phyloP scores from a whole-genome alignment of 2,113 vertebrate species.

The Gymnogyps californianus region DNA sequence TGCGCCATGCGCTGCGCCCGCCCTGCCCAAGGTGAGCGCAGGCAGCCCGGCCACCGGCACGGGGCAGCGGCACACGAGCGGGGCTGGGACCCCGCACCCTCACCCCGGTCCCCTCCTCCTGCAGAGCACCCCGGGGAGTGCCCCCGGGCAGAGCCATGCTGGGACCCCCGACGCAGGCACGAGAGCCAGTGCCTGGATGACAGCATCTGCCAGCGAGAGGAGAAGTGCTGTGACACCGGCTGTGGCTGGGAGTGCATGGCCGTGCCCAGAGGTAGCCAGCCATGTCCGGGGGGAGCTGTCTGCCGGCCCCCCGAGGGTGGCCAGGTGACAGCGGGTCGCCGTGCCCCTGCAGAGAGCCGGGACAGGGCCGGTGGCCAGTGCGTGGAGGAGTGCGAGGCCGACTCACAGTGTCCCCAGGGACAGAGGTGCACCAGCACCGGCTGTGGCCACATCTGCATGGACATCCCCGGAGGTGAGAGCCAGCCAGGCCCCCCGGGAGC shows the following conservation, averaged over 20 bases:
- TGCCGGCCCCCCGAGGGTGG: accelerated
- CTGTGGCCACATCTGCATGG: not conserved
- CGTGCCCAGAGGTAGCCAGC: not conserved
- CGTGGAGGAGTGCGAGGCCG: not conserved
- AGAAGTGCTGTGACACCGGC: slow-evolving; percentile 45
- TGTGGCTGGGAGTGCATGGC: not conserved
- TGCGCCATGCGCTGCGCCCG: not conserved
- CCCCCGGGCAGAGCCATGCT: not conserved
- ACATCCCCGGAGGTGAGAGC: not conserved
- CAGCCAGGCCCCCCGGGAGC: accelerated
- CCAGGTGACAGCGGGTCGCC: not conserved
- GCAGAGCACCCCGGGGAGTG: slow-evolving; percentile 25
- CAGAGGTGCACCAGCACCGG: not conserved
- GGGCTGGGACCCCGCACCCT: not conserved
- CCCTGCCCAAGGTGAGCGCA: not conserved
- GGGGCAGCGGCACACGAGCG: accelerated
- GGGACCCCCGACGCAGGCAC: not conserved
- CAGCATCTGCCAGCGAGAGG: not conserved
- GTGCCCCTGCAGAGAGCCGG: not conserved
- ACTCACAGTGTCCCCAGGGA: not conserved
- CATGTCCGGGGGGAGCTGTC: accelerated
- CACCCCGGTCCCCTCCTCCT: not conserved
- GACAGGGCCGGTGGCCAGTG: not conserved
- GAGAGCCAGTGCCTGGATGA: slow-evolving; percentile 14
- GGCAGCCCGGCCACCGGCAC: not conserved